Evolutionary conservation across 2,113 vertebrate genomes (phyloP), one percentile per base, ranked within the genome.

Genomic region (Tricholaema leucomelas): DNA sequence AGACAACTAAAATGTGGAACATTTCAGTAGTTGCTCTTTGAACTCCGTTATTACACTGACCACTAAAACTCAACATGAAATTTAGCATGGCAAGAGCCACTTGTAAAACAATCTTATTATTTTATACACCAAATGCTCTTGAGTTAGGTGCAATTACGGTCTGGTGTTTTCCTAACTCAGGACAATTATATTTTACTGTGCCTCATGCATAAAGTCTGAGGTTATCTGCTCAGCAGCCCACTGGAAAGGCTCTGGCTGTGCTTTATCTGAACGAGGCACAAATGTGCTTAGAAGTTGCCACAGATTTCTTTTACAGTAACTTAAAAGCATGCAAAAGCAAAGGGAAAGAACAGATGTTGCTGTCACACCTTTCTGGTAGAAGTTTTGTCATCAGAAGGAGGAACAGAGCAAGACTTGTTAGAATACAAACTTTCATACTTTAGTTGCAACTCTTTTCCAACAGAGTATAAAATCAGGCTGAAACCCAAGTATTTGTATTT

Each of bases 41-140:
- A 95, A 80, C 40, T 90, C 82, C 17, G 40, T 85, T 81, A 56
- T 48, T 79, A 85, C 28, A 50, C 59, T 85, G 63, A 92, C 93
- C 82, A 78, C 92, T 85, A 86, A 95, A 96, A 92, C 74, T 82
- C 73, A 83, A 89, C 14, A 33, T 73, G 73, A 92, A 91, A 91
- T 91, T 85, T 85, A 96, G 92, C 96, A 95, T 95, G 94, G 94
- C 93, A 92, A 92, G 72, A 92, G 70, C 78, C 63, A 91, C 66
- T 87, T 88, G 81, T 88, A 91, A 91, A 94, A 67, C 75, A 87
- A 88, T 70, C 54, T 78, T 91, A 56, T 61, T 55, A 81, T 96
- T 91, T 95, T 69, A 85, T 74, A 93, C 77, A 95, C 92, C 85
- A 95, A 84, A 88, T 88, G 65, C 69, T 96, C 65, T 8, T 8